Conservation (phyloP, 30 jellyfish, hydroid and myxozoan species). For the Aurelia sp. region DNA sequence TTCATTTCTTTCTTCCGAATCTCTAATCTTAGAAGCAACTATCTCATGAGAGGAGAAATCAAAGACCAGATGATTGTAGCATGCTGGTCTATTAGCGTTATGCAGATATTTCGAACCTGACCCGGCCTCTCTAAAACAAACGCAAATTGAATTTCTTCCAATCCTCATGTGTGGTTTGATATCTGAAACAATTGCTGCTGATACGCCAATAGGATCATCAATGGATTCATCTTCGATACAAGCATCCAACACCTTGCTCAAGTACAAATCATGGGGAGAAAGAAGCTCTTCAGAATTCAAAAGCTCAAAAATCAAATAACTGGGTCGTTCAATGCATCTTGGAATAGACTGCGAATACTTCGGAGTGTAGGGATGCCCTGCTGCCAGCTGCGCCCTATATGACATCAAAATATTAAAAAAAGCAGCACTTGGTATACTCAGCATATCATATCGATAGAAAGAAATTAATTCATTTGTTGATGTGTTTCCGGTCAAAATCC, state of each 20-base stretch:
- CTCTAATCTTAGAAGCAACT: neutral
- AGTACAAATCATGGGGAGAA: no score
- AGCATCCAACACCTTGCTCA: neutral
- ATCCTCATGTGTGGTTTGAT: neutral
- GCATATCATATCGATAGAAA: neutral
- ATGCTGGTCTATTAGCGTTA: neutral
- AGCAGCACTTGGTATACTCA: slow-evolving; percentile 9
- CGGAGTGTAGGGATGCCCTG: neutral
- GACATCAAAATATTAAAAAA: neutral
- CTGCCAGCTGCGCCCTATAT: neutral
- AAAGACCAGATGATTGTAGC: slow-evolving; percentile 67
- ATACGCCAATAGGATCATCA: slow-evolving; percentile 1
- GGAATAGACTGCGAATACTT: neutral
- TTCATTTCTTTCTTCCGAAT: neutral
- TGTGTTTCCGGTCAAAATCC: slow-evolving; percentile 7
- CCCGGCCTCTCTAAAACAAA: slow-evolving; percentile 59
- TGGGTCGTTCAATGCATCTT: neutral
- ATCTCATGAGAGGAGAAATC: slow-evolving; percentile 47
- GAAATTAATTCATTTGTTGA: slow-evolving; percentile 2
- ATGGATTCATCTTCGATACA: neutral
- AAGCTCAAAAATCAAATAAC: no score
- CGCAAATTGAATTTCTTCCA: slow-evolving; percentile 20
- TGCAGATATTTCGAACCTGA: slow-evolving; percentile 9
- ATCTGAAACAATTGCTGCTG: slow-evolving; percentile 32
- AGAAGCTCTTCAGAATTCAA: no score